Percentiles rank a stretch among this genome's conserved stretches.
phyloP scores from a whole-genome alignment of 2,797 vertebrate species.

The Cheirogaleus major region DNA sequence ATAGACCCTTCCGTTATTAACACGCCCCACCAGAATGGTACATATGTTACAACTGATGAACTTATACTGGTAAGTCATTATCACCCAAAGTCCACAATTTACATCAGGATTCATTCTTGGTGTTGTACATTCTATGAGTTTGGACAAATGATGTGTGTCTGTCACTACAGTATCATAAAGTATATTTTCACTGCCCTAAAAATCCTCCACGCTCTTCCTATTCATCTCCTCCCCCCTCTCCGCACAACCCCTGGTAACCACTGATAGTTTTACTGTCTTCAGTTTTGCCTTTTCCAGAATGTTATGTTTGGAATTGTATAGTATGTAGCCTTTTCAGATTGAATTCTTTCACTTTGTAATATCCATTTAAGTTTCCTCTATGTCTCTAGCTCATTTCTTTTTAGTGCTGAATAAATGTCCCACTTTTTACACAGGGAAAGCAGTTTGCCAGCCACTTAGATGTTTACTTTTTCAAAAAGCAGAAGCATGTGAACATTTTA shows the following conservation, averaged over 20 bases:
- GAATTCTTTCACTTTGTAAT: neutral
- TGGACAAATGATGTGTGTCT: neutral
- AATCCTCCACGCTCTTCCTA: neutral
- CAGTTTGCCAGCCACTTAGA: slow-evolving; percentile 3
- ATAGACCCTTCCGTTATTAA: no score
- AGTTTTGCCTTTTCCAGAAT: neutral
- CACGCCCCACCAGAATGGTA: neutral
- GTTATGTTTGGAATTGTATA: neutral
- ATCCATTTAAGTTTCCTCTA: neutral
- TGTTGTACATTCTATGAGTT: neutral
- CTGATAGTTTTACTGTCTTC: neutral
- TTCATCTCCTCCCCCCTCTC: neutral
- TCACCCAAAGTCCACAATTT: neutral
- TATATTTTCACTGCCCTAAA: neutral
- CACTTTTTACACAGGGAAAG: slow-evolving; percentile 11
- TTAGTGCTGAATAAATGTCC: neutral
- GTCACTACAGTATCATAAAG: neutral
- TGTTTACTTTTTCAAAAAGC: neutral
- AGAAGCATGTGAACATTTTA: neutral
- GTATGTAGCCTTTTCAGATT: neutral
- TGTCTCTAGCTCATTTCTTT: neutral
- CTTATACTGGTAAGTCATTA: neutral
- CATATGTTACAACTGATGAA: neutral
- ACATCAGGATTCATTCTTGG: neutral
- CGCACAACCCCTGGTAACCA: neutral